phyloP scores from a whole-genome alignment of 2,797 vertebrate species.

The Nannoperca australis region DNA sequence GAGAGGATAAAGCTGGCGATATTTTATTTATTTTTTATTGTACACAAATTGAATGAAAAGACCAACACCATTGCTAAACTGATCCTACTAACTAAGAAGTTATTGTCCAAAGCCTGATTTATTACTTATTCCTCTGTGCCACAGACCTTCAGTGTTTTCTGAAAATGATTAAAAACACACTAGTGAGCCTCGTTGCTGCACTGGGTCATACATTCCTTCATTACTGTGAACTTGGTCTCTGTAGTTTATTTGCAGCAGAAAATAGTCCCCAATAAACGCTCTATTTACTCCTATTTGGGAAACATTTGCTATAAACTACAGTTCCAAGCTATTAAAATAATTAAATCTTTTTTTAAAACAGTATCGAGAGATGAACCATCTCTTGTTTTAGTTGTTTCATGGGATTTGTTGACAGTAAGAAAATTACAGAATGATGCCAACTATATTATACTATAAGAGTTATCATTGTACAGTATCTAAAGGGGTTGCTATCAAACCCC shows the following conservation, averaged over 20 bases:
- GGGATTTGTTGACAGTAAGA: background rate
- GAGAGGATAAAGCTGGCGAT: background rate
- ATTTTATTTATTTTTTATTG: background rate
- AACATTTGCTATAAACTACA: constrained; percentile 1
- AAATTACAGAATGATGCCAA: background rate
- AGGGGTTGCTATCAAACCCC: background rate
- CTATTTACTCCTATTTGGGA: background rate
- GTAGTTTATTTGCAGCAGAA: background rate
- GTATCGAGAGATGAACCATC: background rate
- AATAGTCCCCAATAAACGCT: background rate
- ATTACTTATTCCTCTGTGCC: background rate
- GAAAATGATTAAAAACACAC: background rate
- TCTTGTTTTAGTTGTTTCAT: background rate
- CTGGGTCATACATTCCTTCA: background rate
- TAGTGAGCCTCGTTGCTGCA: background rate
- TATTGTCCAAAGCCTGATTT: background rate
- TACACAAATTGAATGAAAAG: background rate
- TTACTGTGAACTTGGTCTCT: background rate
- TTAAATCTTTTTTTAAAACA: no score
- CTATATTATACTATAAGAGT: background rate
- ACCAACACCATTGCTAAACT: background rate
- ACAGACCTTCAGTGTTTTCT: background rate
- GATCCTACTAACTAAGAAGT: background rate
- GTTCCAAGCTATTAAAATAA: background rate
- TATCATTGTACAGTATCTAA: background rate